Base-by-base conservation (phyloP, 2,888 invertebrate species). In the Drosophila pseudotakahashii region DNA sequence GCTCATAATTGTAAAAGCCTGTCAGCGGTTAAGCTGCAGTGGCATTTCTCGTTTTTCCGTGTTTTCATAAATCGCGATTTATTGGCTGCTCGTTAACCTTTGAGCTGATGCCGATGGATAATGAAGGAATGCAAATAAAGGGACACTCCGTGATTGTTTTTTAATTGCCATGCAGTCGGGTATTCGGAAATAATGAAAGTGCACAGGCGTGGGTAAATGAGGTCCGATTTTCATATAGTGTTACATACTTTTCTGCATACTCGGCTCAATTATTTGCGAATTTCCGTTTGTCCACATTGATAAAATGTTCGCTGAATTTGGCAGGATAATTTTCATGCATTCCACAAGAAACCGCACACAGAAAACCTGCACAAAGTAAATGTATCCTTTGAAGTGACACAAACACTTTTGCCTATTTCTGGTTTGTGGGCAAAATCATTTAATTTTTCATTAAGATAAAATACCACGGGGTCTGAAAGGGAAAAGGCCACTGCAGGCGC, bases 71-170 rank as follows among this genome's bases (percentile, higher is more conserved):
- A 73, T 61, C 53, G 52, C 50, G 13, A 71, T 71, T 71, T 63
- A 71, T 71, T 73, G 55, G 73, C 64, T 37, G 36, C 71, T 71
- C 74, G 52, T 73, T 73, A 73, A 64, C 74, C 55, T 64, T 63
- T 73, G 45, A 41, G 30, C 47, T 41, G 45, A 26, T 39, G 48
- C 30, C 11, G 48, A 34, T 48, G 54, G 48, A 30, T 36, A 54
- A 54, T 69, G 11, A 53, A 42, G 39, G 32, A 61, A 36, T 57
- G 32, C 39, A 45, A 51, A 50, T 37, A 45, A 58, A 64, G 50
- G 41, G 19, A 52, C 37, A 55, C 30, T 54, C 30, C 11, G 37
- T 23, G 41, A 41, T 60, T 62, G 37, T 48, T 26, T 58, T 48
- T 62, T 47, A 41, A 60, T 48, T 16, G 19, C 30, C 37, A 6